Evolutionary conservation across 2,888 invertebrate species (phyloP).

Genomic region (Brachynemurus nebulosus): DNA sequence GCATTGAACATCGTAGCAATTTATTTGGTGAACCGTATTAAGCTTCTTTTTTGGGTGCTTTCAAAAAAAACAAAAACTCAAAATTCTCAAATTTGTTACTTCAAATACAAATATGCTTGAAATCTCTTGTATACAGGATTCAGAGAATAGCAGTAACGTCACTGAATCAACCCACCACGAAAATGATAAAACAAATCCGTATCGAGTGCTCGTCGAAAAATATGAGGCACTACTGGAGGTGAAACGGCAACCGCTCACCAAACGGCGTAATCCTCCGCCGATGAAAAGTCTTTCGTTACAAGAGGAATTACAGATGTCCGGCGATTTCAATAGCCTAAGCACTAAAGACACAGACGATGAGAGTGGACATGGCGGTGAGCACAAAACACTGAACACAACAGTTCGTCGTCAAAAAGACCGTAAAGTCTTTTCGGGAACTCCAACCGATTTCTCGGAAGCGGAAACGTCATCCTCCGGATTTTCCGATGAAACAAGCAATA

Average conservation of each 20-base stretch:
- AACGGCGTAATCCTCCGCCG: constrained; percentile 29
- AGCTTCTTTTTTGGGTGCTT: neutral
- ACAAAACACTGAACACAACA: constrained; percentile 21
- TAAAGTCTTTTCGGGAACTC: constrained; percentile 54
- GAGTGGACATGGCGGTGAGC: constrained; percentile 44
- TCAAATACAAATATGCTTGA: neutral
- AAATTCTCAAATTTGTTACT: neutral
- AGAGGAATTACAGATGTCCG: constrained; percentile 63
- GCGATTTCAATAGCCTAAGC: constrained; percentile 51
- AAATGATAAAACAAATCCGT: constrained; percentile 46
- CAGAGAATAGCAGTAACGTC: neutral
- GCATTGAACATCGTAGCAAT: neutral
- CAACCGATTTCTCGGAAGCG: constrained; percentile 71
- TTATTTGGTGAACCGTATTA: neutral
- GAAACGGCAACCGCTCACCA: constrained; percentile 48
- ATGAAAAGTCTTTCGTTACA: constrained; percentile 40
- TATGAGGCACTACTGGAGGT: constrained; percentile 72
- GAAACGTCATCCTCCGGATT: constrained; percentile 77
- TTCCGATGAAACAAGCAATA: constrained; percentile 72
- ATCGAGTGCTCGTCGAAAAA: constrained; percentile 69
- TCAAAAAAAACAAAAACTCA: neutral
- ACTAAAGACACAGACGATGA: constrained; percentile 50
- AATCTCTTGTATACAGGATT: constrained; percentile 5
- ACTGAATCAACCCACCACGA: no score
- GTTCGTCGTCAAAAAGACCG: constrained; percentile 33